These are phyloP conservation scores for Propithecus coquereli DNA, from an alignment of 2,113 vertebrate species.

Conservation along the genomic window DNA sequence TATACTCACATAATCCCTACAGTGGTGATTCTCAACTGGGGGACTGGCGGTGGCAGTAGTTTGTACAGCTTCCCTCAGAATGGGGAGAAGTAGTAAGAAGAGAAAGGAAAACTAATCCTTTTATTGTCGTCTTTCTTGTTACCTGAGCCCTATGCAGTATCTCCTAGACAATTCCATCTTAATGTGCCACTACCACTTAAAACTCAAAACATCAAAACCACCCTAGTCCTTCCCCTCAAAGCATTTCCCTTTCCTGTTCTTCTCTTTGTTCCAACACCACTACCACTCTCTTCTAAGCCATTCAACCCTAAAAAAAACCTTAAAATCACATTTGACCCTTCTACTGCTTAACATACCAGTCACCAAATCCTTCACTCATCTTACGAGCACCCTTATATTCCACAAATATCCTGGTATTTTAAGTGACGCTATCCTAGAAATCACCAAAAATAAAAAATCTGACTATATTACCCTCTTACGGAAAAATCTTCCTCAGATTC, in stretches of 20 bases:
- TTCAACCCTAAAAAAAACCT: not conserved
- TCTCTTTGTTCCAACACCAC: not conserved
- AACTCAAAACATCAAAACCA: not conserved
- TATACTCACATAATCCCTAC: not conserved
- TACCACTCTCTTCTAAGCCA: not conserved
- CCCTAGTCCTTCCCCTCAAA: not conserved
- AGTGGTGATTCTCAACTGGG: not conserved
- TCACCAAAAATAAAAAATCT: not conserved
- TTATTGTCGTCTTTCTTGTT: not conserved
- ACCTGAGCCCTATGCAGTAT: not conserved
- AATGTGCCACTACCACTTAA: not conserved
- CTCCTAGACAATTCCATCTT: not conserved
- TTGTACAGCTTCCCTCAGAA: not conserved
- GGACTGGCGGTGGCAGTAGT: not conserved
- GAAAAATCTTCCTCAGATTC: not conserved
- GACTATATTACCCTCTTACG: not conserved
- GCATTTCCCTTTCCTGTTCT: not conserved
- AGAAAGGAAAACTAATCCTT: not conserved
- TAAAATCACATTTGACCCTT: not conserved
- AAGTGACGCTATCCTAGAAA: not conserved
- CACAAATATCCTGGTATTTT: not conserved
- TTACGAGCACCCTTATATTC: not conserved
- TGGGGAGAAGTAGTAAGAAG: not conserved
- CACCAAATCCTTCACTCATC: not conserved
- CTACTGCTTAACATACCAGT: not conserved